phyloP scores from a whole-genome alignment of 2,888 invertebrate genomes.

The Flabesymbios commensalis region DNA sequence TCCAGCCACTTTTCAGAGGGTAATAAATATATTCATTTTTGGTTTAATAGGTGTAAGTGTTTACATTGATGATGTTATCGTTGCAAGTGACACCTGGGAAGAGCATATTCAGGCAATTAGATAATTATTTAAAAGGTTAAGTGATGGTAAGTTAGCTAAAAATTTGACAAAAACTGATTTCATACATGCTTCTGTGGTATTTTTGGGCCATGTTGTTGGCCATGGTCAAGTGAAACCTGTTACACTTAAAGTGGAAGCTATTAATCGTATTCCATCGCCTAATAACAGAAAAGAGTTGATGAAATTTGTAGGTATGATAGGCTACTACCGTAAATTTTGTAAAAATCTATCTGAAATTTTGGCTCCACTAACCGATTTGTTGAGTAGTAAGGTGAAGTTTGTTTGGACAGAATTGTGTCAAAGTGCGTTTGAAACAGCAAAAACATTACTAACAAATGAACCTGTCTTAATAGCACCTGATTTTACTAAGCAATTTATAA shows the following conservation, averaged over 20 bases:
- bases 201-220: not conserved
- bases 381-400: too few relatives aligned
- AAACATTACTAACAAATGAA: too few relatives aligned
- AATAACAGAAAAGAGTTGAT: not conserved
- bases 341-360: not conserved
- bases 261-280: not conserved
- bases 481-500: too few relatives aligned
- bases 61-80: not conserved
- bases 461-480: too few relatives aligned
- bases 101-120: not conserved
- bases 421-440: too few relatives aligned
- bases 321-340: not conserved
- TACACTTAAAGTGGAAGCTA: not conserved
- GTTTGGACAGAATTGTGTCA: too few relatives aligned
- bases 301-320: not conserved
- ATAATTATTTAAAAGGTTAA: not conserved
- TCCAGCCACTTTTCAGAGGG: constrained; percentile 1
- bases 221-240: not conserved
- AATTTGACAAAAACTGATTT: not conserved
- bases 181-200: not conserved
- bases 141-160: not conserved
- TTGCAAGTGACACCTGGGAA: not conserved
- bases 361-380: not conserved
- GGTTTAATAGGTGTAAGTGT: not conserved
- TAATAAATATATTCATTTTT: not conserved